A percentile compares a stretch with the other conserved stretches of the same genome.
phyloP scores from a whole-genome alignment of 2,888 invertebrate species.

The Tanaodytes sp. region DNA sequence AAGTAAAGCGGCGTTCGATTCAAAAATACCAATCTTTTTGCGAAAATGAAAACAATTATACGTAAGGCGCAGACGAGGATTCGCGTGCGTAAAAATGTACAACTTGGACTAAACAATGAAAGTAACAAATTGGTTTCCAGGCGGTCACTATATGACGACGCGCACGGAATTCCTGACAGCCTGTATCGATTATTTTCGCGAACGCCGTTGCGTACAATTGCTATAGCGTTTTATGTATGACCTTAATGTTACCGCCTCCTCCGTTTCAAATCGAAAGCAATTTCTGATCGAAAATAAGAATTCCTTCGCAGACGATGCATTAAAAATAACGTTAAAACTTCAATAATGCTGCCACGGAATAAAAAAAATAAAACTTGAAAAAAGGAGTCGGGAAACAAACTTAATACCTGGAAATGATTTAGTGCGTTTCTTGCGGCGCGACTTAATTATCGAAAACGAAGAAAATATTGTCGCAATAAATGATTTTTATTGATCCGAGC shows the following conservation, averaged over 20 bases:
- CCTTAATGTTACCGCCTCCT: constrained; percentile 46
- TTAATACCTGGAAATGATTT: no score
- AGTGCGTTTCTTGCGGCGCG: no score
- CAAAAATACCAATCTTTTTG: no score
- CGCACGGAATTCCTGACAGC: constrained; percentile 51
- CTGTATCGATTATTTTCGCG: constrained; percentile 54
- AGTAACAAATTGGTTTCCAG: constrained; percentile 50
- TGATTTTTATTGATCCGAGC: no score
- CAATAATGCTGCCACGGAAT: no score
- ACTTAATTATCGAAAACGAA: no score
- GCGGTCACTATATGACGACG: constrained; percentile 52
- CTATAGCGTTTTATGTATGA: constrained; percentile 50
- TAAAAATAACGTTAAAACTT: no score
- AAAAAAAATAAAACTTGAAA: constrained; percentile 5
- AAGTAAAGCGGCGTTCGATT: no score
- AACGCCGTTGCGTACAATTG: constrained; percentile 52
- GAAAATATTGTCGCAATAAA: no score
- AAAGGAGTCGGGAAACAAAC: no score
- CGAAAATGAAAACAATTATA: no score
- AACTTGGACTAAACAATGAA: constrained; percentile 29
- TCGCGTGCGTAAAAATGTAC: constrained; percentile 39
- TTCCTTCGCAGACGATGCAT: neutral
- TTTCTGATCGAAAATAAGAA: constrained; percentile 27
- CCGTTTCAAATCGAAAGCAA: constrained; percentile 35
- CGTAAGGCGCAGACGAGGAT: constrained; percentile 4